These are phyloP conservation scores for Campaea margaritaria DNA, from an alignment of 2,888 invertebrate genomes.

Conservation along the genomic window DNA sequence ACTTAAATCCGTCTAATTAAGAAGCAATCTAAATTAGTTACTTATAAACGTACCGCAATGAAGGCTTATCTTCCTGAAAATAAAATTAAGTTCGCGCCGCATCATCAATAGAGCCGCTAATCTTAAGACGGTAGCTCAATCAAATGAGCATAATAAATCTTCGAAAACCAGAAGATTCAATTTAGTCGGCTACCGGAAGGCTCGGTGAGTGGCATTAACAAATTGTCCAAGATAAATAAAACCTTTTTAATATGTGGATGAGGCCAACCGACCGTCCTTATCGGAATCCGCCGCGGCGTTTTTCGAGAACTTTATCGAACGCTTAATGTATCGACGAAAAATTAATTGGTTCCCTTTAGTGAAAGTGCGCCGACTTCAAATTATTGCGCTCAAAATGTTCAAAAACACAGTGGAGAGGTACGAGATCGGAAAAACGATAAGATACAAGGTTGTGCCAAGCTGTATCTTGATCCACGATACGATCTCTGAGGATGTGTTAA, in stretches of 20 bases:
- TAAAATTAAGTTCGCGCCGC: constrained; percentile 56
- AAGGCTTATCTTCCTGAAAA: constrained; percentile 42
- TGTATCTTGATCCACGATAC: constrained; percentile 30
- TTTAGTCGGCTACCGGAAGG: constrained; percentile 81
- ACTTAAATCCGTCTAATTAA: constrained; percentile 32
- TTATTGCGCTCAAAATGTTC: constrained; percentile 71
- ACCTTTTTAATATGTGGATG: constrained; percentile 75
- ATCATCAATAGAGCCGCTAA: constrained; percentile 65
- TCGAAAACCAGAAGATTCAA: constrained; percentile 82
- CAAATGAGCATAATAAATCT: constrained; percentile 74
- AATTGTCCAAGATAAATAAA: constrained; percentile 84
- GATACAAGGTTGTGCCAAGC: constrained; percentile 41
- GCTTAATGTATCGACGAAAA: constrained; percentile 75
- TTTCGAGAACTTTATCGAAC: constrained; percentile 76
- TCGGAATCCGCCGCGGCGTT: constrained; percentile 57
- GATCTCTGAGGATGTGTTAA: constrained; percentile 30
- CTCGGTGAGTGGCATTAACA: constrained; percentile 80
- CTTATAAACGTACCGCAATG: constrained; percentile 23
- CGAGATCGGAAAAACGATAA: constrained; percentile 61
- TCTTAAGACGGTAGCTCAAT: constrained; percentile 79
- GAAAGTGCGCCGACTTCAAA: constrained; percentile 74
- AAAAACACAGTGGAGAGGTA: constrained; percentile 47
- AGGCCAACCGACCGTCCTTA: constrained; percentile 45
- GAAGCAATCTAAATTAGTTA: constrained; percentile 25
- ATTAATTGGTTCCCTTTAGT: constrained; percentile 74